phyloP scores from a whole-genome alignment of 30 jellyfish, hydroid and myxozoan genomes.

The Turritopsis rubra region DNA sequence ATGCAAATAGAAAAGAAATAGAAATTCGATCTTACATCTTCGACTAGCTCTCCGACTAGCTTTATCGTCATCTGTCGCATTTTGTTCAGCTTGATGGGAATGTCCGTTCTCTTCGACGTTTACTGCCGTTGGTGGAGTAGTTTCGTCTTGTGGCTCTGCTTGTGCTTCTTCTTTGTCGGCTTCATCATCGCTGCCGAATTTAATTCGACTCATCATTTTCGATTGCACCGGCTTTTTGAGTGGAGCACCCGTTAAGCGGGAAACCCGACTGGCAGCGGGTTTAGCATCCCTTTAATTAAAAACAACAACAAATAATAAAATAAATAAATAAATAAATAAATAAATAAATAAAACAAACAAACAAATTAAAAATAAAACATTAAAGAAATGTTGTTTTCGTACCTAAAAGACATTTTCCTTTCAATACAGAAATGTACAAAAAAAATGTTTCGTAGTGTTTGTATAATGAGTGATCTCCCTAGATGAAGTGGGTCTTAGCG shows the following conservation, averaged over 20 bases:
- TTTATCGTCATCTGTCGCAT: slow-evolving; percentile 12
- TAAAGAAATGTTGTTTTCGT: no score
- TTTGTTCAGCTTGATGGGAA: slow-evolving; percentile 19
- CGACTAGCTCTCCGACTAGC: slow-evolving; percentile 8
- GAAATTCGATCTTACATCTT: slow-evolving; percentile 5
- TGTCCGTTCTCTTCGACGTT: slow-evolving; percentile 22
- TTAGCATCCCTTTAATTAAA: not conserved
- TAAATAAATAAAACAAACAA: not conserved
- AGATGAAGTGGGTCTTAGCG: no score
- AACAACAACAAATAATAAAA: not conserved
- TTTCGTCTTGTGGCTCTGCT: not conserved
- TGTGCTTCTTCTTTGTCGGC: not conserved
- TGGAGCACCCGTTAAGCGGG: slow-evolving; percentile 39
- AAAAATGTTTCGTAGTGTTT: no score
- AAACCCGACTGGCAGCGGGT: not conserved
- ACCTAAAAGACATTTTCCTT: not conserved
- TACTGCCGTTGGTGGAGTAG: not conserved
- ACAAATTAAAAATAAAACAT: not conserved
- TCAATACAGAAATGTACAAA: not conserved
- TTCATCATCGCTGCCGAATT: slow-evolving; percentile 38
- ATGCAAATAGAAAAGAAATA: no score
- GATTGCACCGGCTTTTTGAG: slow-evolving; percentile 23
- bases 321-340: not conserved
- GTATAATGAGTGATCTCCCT: no score
- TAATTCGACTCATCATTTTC: slow-evolving; percentile 37